A percentile compares a stretch with the other conserved stretches of the same genome.
Evolutionary conservation across 2,113 vertebrate genomes (phyloP).

Genomic region (Clarias macrocephalus): DNA sequence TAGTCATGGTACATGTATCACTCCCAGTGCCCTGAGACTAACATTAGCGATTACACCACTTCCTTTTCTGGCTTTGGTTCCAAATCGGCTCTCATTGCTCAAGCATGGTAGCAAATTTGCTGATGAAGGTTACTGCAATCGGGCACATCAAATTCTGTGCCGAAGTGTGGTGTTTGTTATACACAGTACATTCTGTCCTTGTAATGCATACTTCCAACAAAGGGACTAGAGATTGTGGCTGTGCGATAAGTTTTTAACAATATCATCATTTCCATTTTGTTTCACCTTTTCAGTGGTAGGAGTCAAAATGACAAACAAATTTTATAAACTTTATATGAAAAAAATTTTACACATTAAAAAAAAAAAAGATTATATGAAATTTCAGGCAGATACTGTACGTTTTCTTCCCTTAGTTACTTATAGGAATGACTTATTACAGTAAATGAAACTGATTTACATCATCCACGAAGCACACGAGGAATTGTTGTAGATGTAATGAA

Average conservation of each 20-base stretch:
- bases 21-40: neutral
- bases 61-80: neutral
- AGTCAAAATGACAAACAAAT: neutral
- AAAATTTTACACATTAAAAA: too few relatives aligned
- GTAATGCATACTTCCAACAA: neutral
- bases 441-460: neutral
- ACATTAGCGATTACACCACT: neutral
- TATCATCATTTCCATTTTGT: neutral
- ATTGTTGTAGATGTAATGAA: neutral
- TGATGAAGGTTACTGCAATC: neutral
- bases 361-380: neutral
- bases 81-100: neutral
- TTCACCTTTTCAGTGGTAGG: neutral
- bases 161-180: neutral
- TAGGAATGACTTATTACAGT: neutral
- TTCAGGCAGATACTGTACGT: neutral
- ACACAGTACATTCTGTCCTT: neutral
- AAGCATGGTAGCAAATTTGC: neutral
- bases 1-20: neutral
- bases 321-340: too few relatives aligned
- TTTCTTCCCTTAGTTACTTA: neutral
- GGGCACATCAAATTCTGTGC: neutral
- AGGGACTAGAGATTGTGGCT: neutral
- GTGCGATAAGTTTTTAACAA: neutral
- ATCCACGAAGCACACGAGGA: neutral